Evolutionary conservation across 2,113 vertebrate genomes (phyloP).

Genomic region (Phyllopteryx taeniolatus): DNA sequence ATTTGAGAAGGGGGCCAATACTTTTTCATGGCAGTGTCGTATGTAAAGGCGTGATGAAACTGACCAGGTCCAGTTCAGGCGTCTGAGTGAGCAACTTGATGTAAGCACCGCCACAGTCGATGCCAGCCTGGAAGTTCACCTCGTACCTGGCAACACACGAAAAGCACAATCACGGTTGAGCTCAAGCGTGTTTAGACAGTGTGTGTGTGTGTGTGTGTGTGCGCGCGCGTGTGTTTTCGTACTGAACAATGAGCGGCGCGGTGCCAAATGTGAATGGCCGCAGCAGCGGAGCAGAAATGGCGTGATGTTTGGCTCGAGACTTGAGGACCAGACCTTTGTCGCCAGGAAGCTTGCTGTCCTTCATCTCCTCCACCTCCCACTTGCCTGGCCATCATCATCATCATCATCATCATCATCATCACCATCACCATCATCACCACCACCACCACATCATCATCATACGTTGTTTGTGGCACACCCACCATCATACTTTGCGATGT

Average conservation of each 20-base stretch:
- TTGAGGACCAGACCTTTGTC: slow-evolving; percentile 93
- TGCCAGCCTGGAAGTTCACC: slow-evolving; percentile 96
- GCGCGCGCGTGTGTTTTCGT: slow-evolving; percentile 69
- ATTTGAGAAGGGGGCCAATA: too few species aligned
- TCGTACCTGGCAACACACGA: slow-evolving; percentile 80
- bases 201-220: background rate
- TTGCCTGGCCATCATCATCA: slow-evolving; percentile 74
- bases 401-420: background rate
- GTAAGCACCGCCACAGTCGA: slow-evolving; percentile 96
- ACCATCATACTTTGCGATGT: slow-evolving; percentile 96
- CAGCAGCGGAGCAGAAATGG: slow-evolving; percentile 85
- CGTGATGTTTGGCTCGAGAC: slow-evolving; percentile 94
- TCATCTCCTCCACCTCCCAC: slow-evolving; percentile 96
- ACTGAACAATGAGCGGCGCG: slow-evolving; percentile 92
- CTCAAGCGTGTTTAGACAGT: too few species aligned
- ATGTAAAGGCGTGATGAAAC: slow-evolving; percentile 24
- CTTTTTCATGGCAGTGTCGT: background rate
- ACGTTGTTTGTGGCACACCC: background rate
- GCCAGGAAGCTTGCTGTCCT: slow-evolving; percentile 87
- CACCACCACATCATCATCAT: background rate
- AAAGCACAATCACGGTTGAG: background rate
- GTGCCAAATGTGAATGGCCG: slow-evolving; percentile 89
- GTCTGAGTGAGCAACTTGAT: slow-evolving; percentile 92
- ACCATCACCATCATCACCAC: background rate
- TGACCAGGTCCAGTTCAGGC: slow-evolving; percentile 86